Conservation (phyloP, 2,888 invertebrate genomes). For the Mimachlamys varia region DNA sequence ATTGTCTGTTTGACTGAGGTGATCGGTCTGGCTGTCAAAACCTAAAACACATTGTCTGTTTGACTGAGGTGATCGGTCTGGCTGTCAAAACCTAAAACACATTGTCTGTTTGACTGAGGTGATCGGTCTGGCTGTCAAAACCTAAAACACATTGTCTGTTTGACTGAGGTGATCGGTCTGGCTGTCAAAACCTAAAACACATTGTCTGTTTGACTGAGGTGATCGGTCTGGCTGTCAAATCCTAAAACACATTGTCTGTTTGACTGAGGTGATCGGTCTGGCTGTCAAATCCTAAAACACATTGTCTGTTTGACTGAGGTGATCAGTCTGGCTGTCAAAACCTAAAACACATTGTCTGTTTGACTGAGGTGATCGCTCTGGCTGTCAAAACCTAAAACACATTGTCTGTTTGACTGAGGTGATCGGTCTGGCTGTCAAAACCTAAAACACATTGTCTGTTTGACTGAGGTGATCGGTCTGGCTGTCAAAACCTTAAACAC, state of each 20-base stretch:
- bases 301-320: background rate
- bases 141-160: background rate
- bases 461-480: background rate
- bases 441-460: background rate
- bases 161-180: background rate
- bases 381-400: background rate
- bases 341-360: background rate
- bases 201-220: background rate
- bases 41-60: background rate
- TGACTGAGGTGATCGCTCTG: background rate
- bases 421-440: constrained; percentile 32
- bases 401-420: background rate
- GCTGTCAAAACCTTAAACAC: background rate
- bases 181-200: background rate
- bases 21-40: constrained; percentile 32
- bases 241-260: background rate
- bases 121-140: constrained; percentile 32
- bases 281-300: background rate
- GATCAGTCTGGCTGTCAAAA: constrained; percentile 32
- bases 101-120: background rate
- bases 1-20: background rate
- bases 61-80: background rate
- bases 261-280: background rate
- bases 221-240: constrained; percentile 26
- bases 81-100: background rate